Base-by-base conservation (phyloP, 2,888 invertebrate genomes). In the Mythimna lalbum region DNA sequence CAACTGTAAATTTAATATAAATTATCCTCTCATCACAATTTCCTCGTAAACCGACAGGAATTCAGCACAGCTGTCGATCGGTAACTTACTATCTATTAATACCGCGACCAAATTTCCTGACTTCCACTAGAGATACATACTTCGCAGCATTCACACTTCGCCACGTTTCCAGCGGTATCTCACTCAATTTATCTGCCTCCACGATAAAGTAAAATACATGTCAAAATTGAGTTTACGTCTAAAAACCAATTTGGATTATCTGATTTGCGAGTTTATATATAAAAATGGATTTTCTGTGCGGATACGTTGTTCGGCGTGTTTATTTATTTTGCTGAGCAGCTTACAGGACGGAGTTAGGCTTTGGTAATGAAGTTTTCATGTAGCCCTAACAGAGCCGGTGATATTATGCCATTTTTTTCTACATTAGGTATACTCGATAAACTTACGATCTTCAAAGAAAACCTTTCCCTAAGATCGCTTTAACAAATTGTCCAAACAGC, bases 231-330 rank as follows among this genome's bases (percentile, higher is more conserved):
- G 93, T 94, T 93, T 93, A 90, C 94, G 93, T 92, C 93, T 94
- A 94, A 94, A 94, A 95, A 94, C 92, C 95, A 94, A 94, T 95
- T 95, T 93, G 93, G 93, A 95, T 95, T 94, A 95, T 95, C 95
- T 92, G 94, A 94, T 94, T 94, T 92, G 91, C 88, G 90, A 93
- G 92, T 92, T 92, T 94, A 91, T 93, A 90, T 90, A 92, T 87
- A 89, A 90, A 91, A 91, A 89, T 89, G 90, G 85, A 85, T 89
- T 88, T 85, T 81, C 82, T 73, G 76, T 73, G 69, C 67, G 83
- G 83, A 84, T 86, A 82, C 81, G 78, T 76, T 78, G 84, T 76
- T 85, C 70, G 73, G 71, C 69, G 77, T 84, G 85, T 85, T 86
- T 87, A 79, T 86, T 84, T 85, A 86, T 85, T 76, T 83, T 83